phyloP scores from a whole-genome alignment of 2,113 vertebrate genomes.

The Pangasianodon hypophthalmus region DNA sequence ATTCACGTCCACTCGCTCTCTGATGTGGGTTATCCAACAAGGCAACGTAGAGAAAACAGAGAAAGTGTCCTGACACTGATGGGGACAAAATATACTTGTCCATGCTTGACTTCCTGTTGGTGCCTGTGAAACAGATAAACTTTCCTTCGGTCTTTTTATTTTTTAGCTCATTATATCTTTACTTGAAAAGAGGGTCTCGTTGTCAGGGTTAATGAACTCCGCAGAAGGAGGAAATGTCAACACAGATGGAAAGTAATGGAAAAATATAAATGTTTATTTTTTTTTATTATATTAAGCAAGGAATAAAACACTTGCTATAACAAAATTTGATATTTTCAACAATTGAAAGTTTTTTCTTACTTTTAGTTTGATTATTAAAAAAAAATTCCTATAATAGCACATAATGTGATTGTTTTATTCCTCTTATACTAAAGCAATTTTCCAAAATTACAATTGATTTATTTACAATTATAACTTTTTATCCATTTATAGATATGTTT shows the following conservation, averaged over 20 bases:
- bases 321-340: neutral
- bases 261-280: neutral
- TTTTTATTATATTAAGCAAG: neutral
- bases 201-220: neutral
- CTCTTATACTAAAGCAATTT: neutral
- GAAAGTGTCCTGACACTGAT: slow-evolving; percentile 1
- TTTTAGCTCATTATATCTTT: neutral
- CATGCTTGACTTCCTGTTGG: neutral
- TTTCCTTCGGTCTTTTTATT: neutral
- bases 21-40: slow-evolving; percentile 24
- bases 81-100: neutral
- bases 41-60: slow-evolving; percentile 15
- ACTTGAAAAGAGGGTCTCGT: neutral
- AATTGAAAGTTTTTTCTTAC: neutral
- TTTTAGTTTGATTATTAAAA: neutral
- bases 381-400: neutral
- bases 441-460: neutral
- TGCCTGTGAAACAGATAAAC: neutral
- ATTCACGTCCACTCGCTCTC: slow-evolving; percentile 5
- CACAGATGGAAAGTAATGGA: neutral
- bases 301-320: neutral
- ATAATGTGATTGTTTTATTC: neutral
- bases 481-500: neutral
- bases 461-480: neutral
- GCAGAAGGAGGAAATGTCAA: neutral